Evolutionary conservation across 2,113 vertebrate genomes (phyloP).

Genomic region (Leucoraja erinaceus): DNA sequence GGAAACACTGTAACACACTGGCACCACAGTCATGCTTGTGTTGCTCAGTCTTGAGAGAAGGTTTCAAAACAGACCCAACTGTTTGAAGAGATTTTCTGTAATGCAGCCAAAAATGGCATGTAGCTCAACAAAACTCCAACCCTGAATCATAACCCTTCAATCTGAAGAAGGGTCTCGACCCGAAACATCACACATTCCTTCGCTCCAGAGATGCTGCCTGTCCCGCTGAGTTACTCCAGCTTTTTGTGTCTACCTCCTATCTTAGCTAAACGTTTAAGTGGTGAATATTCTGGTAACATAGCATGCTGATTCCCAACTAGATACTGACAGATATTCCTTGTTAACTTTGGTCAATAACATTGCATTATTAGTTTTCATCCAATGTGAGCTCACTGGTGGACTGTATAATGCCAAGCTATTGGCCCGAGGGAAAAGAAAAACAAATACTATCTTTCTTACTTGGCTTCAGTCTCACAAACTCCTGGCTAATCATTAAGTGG

Average conservation of each 20-base stretch:
- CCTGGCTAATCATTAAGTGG: not conserved
- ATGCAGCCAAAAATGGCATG: slow-evolving; percentile 2
- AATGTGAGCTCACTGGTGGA: not conserved
- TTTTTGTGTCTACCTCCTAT: too few species aligned
- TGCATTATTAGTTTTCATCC: not conserved
- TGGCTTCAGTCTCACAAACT: not conserved
- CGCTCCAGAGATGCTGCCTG: too few species aligned
- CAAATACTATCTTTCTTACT: too few species aligned
- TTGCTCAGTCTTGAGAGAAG: not conserved
- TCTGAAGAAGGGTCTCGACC: too few species aligned
- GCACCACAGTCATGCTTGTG: not conserved
- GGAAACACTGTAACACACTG: not conserved
- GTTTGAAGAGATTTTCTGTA: not conserved
- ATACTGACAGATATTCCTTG: not conserved
- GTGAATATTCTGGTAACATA: not conserved
- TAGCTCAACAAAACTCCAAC: not conserved
- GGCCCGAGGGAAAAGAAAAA: too few species aligned
- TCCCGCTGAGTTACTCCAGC: too few species aligned
- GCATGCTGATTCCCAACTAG: not conserved
- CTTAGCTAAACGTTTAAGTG: not conserved
- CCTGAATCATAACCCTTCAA: not conserved
- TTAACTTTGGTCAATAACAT: not conserved
- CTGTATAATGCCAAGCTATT: not conserved
- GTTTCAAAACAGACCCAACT: not conserved
- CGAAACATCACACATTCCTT: too few species aligned